Conservation (phyloP, 2,797 vertebrate species). For the Pseudochirops cupreus region DNA sequence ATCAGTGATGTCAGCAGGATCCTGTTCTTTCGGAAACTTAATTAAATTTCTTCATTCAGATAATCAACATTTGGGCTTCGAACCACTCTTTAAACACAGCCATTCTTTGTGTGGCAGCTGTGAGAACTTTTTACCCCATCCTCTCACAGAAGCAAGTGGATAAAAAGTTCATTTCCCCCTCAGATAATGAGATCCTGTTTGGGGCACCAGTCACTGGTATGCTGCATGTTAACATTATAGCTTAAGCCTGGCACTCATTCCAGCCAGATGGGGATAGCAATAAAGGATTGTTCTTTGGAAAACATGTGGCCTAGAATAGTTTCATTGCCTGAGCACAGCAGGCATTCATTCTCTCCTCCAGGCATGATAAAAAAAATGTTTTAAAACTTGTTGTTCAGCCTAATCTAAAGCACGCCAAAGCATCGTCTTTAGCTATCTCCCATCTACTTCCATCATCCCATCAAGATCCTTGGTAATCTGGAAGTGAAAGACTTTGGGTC, state of each 20-base stretch:
- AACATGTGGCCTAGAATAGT: slow-evolving; percentile 44
- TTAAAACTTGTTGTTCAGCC: slow-evolving; percentile 18
- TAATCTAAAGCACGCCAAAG: background rate
- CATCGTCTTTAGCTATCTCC: background rate
- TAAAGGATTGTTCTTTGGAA: slow-evolving; percentile 41
- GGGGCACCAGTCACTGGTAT: slow-evolving; percentile 65
- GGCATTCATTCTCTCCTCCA: slow-evolving; percentile 45
- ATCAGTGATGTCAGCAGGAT: slow-evolving; percentile 85
- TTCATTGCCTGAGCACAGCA: slow-evolving; percentile 60
- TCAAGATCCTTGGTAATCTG: background rate
- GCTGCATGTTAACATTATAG: slow-evolving; percentile 65
- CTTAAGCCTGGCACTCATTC: slow-evolving; percentile 65
- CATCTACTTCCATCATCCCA: background rate
- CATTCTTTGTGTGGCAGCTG: slow-evolving; percentile 87
- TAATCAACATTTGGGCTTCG: slow-evolving; percentile 85
- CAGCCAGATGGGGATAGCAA: slow-evolving; percentile 53
- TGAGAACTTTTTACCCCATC: slow-evolving; percentile 85
- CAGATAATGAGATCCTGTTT: slow-evolving; percentile 76
- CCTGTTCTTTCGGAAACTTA: slow-evolving; percentile 85
- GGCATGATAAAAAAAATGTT: background rate
- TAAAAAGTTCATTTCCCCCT: slow-evolving; percentile 83
- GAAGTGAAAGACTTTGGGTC: background rate
- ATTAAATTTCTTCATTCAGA: slow-evolving; percentile 87
- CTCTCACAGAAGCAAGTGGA: slow-evolving; percentile 83
- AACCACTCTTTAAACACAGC: slow-evolving; percentile 83